Evolutionary conservation across 2,113 vertebrate species (phyloP).

Genomic region (Myotis davidii): DNA sequence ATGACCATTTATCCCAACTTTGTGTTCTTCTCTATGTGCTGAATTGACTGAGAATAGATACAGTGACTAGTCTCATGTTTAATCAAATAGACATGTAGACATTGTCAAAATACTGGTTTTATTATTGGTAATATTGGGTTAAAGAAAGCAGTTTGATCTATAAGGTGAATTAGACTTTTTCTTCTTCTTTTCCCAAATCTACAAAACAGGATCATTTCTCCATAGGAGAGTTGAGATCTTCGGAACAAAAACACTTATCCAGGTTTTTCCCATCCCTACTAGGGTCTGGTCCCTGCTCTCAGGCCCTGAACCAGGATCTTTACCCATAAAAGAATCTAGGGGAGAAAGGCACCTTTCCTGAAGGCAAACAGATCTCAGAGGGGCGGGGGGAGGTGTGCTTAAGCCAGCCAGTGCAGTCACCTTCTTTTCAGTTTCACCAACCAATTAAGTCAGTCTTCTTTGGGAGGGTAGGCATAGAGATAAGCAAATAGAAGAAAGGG

Average conservation of each 20-base stretch:
- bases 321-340: neutral
- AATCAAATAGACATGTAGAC: neutral
- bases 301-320: neutral
- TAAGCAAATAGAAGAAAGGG: neutral
- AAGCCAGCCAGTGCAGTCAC: neutral
- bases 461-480: neutral
- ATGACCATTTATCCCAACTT: neutral
- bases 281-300: neutral
- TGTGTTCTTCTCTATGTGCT: neutral
- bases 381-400: rapidly evolving
- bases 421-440: neutral
- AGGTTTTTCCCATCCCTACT: neutral
- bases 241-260: neutral
- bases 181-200: neutral
- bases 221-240: neutral
- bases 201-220: neutral
- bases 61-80: neutral
- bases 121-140: neutral
- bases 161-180: neutral
- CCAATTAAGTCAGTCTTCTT: neutral
- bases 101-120: neutral
- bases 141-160: neutral
- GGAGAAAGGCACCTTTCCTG: neutral
- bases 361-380: neutral
- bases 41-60: neutral